Evolutionary conservation across 1,140 invertebrate species (phyloP), one percentile per base, ranked within the genome.

Genomic region (Alviniconcha marisindica): DNA sequence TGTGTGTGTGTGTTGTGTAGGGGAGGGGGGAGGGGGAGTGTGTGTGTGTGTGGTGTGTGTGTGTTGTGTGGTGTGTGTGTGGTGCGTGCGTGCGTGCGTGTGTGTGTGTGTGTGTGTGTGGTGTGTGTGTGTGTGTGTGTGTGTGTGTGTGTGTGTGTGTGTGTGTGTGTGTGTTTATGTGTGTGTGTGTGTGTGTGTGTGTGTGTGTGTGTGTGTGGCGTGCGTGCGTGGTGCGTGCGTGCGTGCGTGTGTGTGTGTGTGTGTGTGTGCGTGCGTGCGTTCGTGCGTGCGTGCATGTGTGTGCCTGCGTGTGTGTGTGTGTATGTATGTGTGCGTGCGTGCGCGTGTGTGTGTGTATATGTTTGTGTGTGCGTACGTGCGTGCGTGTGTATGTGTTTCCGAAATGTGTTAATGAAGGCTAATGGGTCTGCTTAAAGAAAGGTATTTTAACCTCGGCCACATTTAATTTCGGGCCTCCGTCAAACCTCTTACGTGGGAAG

Each of bases 41-140:
- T 48, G 5, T 5, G 7, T 48, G 44, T 48, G 5, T 48, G 44
- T 5, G 44, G 18, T 48, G 44, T 48, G 44, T 10, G 18, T 48
- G 44, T 48, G 5, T 48, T 48, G 44, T 10, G 44, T 48, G 44
- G 7, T 5, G 44, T 18, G 44, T 10, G 44, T 5, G 18, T 48
- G 56, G 48, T 60, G 5, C 24, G 56, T 60, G 15, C 24, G 56
- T 7, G n/a, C n/a, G 5, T 60, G 15, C 56, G 15, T 60, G 56
- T 60, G 15, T 10, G 56, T n/a, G 5, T 28, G n/a, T 24, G 56
- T 28, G 56, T 14, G 56, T 5, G 56, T 24, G 56, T 28, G 56
- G n/a, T 28, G 15, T 60, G 56, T 60, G 56, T 60, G 15, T 60
- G 56, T 60, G 56, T 60, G n/a, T 60, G n/a, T 60, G 56, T 60